A percentile compares a stretch with the other conserved stretches of the same genome.
These are phyloP conservation scores for Siniperca scherzeri DNA, from an alignment of 2,797 vertebrate genomes.

Conservation along the genomic window DNA sequence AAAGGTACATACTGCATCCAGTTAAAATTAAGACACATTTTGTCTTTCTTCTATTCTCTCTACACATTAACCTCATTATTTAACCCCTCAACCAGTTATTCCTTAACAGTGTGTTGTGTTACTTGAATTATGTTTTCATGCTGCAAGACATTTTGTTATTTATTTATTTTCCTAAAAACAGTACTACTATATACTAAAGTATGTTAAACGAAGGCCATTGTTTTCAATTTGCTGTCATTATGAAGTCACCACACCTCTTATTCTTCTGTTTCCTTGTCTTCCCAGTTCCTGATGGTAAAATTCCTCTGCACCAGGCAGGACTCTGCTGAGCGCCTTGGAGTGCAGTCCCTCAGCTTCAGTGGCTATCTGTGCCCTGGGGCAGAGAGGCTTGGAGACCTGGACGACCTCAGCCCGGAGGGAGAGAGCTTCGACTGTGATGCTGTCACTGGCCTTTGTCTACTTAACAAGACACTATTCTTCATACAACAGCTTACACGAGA, in stretches of 20 bases:
- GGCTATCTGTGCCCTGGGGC: conserved; percentile 89
- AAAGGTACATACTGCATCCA: conserved; percentile 83
- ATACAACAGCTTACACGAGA: conserved; percentile 95
- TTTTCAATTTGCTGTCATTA: not conserved
- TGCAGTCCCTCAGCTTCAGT: conserved; percentile 91
- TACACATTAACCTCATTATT: not conserved
- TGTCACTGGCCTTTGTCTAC: conserved; percentile 90
- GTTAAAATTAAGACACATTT: not conserved
- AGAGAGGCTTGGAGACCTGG: conserved; percentile 84
- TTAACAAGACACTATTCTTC: conserved; percentile 95
- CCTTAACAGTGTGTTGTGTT: not conserved
- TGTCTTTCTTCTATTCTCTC: not conserved
- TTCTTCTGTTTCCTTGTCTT: conserved; percentile 21
- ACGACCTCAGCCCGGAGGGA: conserved; percentile 79
- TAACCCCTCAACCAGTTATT: not conserved
- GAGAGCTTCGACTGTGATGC: conserved; percentile 69
- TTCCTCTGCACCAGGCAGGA: conserved; percentile 96
- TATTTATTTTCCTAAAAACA: not conserved
- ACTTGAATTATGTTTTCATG: not conserved
- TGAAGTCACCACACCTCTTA: not conserved
- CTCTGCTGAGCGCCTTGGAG: conserved; percentile 92
- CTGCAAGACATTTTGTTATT: not conserved
- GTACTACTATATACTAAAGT: not conserved
- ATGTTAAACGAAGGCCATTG: not conserved
- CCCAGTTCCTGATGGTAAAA: conserved; percentile 97